phyloP scores from a whole-genome alignment of 2,113 vertebrate genomes.

The Pontoporia blainvillei region DNA sequence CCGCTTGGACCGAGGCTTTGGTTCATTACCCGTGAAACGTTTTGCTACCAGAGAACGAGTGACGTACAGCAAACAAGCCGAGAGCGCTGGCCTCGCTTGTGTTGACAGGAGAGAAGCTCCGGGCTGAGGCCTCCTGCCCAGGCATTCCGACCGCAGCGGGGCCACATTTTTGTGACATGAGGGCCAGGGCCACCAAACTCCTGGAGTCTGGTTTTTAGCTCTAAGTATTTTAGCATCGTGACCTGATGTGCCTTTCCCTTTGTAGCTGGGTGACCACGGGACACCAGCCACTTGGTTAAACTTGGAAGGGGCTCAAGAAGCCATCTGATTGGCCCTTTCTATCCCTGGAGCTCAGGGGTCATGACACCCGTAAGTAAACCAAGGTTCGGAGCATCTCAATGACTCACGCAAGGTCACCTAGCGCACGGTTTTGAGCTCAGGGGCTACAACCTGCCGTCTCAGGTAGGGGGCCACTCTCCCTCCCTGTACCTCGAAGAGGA shows the following conservation, averaged over 20 bases:
- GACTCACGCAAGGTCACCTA: background rate
- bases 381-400: fast-evolving
- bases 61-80: slow-evolving; percentile 55
- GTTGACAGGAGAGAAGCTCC: background rate
- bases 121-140: background rate
- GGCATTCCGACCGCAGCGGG: slow-evolving; percentile 22
- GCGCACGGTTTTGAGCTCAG: fast-evolving
- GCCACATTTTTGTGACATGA: background rate
- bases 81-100: background rate
- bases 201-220: background rate
- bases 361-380: fast-evolving
- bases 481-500: fast-evolving
- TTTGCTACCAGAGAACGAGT: slow-evolving; percentile 62
- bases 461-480: fast-evolving
- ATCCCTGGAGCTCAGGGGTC: fast-evolving
- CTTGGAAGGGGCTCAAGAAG: background rate
- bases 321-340: fast-evolving
- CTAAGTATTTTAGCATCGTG: background rate
- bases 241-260: background rate
- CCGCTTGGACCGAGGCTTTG: slow-evolving; percentile 68
- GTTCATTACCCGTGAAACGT: slow-evolving; percentile 77
- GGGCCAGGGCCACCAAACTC: background rate
- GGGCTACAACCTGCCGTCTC: too few relatives aligned
- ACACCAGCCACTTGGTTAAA: fast-evolving
- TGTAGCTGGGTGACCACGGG: fast-evolving